Conservation (phyloP, 2,113 vertebrate species). For the Pelvicachromis taeniatus region DNA sequence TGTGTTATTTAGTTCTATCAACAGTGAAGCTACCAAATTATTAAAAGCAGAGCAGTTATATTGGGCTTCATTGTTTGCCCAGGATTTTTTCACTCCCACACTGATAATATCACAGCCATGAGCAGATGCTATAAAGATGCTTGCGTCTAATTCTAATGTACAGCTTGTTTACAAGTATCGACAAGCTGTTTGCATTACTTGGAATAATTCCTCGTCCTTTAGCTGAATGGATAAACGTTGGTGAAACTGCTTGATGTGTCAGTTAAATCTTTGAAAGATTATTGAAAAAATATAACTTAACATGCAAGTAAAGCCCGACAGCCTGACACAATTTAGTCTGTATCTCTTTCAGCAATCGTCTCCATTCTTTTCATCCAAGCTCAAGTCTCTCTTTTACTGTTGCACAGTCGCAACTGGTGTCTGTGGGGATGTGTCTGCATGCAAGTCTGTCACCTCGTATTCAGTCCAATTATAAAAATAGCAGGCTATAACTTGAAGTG, state of each 20-base stretch:
- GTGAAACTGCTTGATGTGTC: neutral
- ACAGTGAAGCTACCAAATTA: constrained; percentile 4
- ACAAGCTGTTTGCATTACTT: constrained; percentile 1
- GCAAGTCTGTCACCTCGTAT: constrained; percentile 82
- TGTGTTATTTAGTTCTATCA: constrained; percentile 6
- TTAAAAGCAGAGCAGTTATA: constrained; percentile 32
- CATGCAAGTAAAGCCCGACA: neutral
- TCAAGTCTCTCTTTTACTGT: constrained; percentile 83
- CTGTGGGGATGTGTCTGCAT: constrained; percentile 76
- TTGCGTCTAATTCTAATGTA: neutral
- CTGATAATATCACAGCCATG: neutral
- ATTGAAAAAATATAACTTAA: neutral
- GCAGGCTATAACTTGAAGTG: constrained; percentile 81
- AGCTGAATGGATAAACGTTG: neutral
- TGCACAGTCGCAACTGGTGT: constrained; percentile 90
- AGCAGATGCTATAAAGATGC: constrained; percentile 9
- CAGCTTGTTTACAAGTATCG: neutral
- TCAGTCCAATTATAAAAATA: constrained; percentile 85
- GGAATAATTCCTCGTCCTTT: neutral
- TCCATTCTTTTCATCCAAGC: constrained; percentile 64
- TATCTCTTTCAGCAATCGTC: constrained; percentile 12
- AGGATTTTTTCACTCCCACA: constrained; percentile 9
- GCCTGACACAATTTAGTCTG: neutral
- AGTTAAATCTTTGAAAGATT: neutral
- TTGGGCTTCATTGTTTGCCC: constrained; percentile 18